These are phyloP conservation scores for Leptosomus discolor DNA, from an alignment of 2,113 vertebrate species.

Conservation along the genomic window DNA sequence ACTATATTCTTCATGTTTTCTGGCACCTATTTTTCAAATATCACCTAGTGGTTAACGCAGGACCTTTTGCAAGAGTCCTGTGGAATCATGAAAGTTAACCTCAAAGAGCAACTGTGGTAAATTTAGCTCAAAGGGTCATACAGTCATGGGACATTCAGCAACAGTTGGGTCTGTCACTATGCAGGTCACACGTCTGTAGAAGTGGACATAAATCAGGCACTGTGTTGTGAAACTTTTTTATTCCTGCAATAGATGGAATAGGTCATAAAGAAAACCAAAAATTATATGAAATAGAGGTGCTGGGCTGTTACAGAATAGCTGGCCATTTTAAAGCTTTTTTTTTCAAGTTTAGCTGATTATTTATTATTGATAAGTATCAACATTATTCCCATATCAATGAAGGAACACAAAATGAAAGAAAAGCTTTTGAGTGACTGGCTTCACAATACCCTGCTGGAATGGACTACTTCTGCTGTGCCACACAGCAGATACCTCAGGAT, in stretches of 20 bases:
- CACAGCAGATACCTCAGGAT: not conserved
- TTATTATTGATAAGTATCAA: not conserved
- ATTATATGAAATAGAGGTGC: not conserved
- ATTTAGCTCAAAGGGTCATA: not conserved
- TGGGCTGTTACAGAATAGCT: not conserved
- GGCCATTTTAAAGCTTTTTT: not conserved
- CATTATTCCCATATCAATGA: not conserved
- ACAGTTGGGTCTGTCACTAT: not conserved
- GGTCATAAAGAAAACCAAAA: not conserved
- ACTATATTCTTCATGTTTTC: not conserved
- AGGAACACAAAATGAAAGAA: not conserved
- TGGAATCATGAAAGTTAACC: not conserved
- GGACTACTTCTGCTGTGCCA: not conserved
- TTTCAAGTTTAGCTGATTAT: not conserved
- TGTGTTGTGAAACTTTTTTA: not conserved
- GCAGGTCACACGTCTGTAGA: not conserved
- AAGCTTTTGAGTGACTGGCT: not conserved
- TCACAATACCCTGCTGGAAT: not conserved
- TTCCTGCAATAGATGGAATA: not conserved
- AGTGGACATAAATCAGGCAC: not conserved
- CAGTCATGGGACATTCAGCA: constrained; percentile 7
- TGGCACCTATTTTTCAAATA: not conserved
- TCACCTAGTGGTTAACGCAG: not conserved
- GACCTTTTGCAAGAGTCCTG: not conserved
- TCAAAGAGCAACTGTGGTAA: not conserved